These are phyloP conservation scores for Bunonema sp. DNA, from an alignment of 2,888 invertebrate genomes.

Conservation along the genomic window DNA sequence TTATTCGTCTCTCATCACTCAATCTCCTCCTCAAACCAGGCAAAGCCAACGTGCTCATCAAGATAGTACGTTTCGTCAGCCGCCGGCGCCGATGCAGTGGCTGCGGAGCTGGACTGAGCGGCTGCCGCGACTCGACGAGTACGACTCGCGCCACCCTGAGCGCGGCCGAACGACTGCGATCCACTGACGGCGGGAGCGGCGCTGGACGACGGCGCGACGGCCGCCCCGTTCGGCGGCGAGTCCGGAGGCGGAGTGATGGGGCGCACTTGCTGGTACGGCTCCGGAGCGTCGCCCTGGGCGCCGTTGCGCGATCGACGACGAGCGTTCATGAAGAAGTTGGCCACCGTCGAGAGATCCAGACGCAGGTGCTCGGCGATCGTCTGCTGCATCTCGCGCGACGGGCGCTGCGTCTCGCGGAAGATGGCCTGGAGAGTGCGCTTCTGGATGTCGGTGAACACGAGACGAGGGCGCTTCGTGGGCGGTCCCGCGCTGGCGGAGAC, in stretches of 20 bases:
- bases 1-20: no score
- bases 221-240: constrained; percentile 5
- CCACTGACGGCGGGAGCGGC: no score
- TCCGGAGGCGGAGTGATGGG: constrained; percentile 13
- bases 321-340: constrained; percentile 99
- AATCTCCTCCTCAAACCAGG: no score
- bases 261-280: constrained; percentile 20
- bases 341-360: constrained; percentile 48
- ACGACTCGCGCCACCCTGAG: no score
- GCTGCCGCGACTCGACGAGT: no score
- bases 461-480: constrained; percentile 74
- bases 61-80: no score
- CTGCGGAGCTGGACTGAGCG: no score
- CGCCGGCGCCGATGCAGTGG: no score
- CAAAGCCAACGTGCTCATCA: no score
- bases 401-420: constrained; percentile 43
- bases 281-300: constrained; percentile 14
- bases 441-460: constrained; percentile 99
- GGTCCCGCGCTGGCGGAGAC: constrained; percentile 11
- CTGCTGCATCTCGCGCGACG: constrained; percentile 41
- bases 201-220: neutral
- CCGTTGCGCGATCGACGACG: constrained; percentile 58
- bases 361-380: constrained; percentile 40
- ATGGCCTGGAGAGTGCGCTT: constrained; percentile 73
- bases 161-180: no score